These are phyloP conservation scores for Lepidocyrtinus sp. DNA, from an alignment of 2,888 invertebrate genomes.

Conservation along the genomic window DNA sequence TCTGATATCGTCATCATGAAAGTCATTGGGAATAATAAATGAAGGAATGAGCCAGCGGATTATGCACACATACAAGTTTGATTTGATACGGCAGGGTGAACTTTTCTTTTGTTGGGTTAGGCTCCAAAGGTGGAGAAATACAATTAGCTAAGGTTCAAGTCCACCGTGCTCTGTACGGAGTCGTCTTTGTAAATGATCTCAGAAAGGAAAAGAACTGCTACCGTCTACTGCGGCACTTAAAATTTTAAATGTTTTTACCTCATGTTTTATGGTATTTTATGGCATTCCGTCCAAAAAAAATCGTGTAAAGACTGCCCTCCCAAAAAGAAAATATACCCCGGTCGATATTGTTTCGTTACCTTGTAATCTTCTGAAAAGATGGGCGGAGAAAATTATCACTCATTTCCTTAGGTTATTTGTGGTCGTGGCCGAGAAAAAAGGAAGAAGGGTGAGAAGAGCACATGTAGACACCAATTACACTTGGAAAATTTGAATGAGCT, in stretches of 20 bases:
- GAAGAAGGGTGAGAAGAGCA: neutral
- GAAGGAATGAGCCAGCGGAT: constrained; percentile 28
- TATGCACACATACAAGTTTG: neutral
- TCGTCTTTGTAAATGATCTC: neutral
- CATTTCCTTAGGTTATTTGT: neutral
- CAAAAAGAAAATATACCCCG: too few species aligned
- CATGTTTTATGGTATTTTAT: neutral
- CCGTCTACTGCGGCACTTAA: neutral
- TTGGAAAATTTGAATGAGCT: neutral
- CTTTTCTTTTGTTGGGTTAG: neutral
- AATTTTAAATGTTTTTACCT: neutral
- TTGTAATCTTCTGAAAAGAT: neutral
- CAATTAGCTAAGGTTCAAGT: too few species aligned
- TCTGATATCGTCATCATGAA: constrained; percentile 19
- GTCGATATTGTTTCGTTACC: constrained; percentile 6
- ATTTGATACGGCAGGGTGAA: neutral
- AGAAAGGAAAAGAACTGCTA: neutral
- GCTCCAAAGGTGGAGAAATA: too few species aligned
- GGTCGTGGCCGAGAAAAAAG: constrained; percentile 19
- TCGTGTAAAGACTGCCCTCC: neutral
- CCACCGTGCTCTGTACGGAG: too few species aligned
- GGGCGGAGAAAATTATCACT: neutral
- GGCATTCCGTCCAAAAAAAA: neutral
- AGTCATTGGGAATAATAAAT: constrained; percentile 23
- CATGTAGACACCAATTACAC: neutral